These are phyloP conservation scores for Microplitis demolitor DNA, from an alignment of 1,140 invertebrate genomes.

Conservation along the genomic window DNA sequence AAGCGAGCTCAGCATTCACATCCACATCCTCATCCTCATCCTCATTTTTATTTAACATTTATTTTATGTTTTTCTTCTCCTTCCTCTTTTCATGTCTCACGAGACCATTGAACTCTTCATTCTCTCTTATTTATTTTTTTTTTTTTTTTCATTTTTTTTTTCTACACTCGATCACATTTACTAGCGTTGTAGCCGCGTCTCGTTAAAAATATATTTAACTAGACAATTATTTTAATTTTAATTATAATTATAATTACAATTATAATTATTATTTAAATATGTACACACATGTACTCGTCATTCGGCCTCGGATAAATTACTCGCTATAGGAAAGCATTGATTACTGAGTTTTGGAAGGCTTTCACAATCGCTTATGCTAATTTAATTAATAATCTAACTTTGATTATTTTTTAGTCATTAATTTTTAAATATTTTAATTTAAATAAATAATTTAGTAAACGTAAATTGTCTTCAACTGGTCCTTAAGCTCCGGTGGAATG, in stretches of 20 bases:
- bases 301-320: background rate
- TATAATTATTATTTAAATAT: too few relatives aligned
- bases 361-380: background rate
- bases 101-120: conserved; percentile 26
- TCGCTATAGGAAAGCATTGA: conserved; percentile 45
- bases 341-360: conserved; percentile 39
- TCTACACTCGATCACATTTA: background rate
- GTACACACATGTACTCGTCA: too few relatives aligned
- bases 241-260: too few relatives aligned
- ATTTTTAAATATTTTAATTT: background rate
- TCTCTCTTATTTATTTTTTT: background rate
- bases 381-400: background rate
- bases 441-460: conserved; percentile 70
- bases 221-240: too few relatives aligned
- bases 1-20: background rate
- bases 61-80: background rate
- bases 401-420: background rate
- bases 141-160: background rate
- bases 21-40: too few relatives aligned
- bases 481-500: conserved; percentile 83
- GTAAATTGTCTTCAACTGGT: conserved; percentile 86
- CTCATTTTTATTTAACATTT: background rate
- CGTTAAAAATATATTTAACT: too few relatives aligned
- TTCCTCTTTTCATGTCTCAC: conserved; percentile 11
- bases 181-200: too few relatives aligned